phyloP scores from a whole-genome alignment of 2,113 vertebrate species.

The Cyprinodon tularosa region DNA sequence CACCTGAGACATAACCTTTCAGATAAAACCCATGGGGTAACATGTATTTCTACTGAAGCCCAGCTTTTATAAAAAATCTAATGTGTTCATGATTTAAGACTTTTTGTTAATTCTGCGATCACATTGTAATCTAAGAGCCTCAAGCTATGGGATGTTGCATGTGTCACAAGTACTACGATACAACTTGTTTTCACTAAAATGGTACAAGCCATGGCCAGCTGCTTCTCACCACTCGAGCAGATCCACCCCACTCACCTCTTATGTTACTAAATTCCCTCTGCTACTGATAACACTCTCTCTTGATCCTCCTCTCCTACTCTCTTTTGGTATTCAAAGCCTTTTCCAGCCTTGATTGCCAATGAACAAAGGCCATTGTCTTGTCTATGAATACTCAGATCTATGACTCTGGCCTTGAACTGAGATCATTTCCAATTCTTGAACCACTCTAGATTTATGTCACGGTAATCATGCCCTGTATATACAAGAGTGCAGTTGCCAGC shows the following conservation, averaged over 20 bases:
- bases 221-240: conserved; percentile 47
- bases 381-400: neutral
- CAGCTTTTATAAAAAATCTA: too few relatives aligned
- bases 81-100: too few relatives aligned
- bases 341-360: conserved; percentile 19
- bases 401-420: conserved; percentile 6
- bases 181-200: conserved; percentile 32
- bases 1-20: too few relatives aligned
- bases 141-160: conserved; percentile 8
- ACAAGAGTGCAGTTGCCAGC: conserved; percentile 17
- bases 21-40: too few relatives aligned
- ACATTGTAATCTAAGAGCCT: too few relatives aligned
- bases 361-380: neutral
- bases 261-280: conserved; percentile 37
- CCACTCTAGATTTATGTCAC: conserved; percentile 20
- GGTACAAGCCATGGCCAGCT: conserved; percentile 35
- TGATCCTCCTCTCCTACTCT: conserved; percentile 39
- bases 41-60: too few relatives aligned
- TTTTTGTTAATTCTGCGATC: too few relatives aligned
- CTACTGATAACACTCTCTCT: conserved; percentile 43
- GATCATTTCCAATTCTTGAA: conserved; percentile 11
- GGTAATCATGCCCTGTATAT: conserved; percentile 42
- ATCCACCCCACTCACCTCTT: conserved; percentile 26
- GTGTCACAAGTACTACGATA: conserved; percentile 20
- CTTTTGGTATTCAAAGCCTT: conserved; percentile 11